A percentile compares a stretch with the other conserved stretches of the same genome.
Conservation (phyloP, 2,888 invertebrate species). For the Tachina grossa region DNA sequence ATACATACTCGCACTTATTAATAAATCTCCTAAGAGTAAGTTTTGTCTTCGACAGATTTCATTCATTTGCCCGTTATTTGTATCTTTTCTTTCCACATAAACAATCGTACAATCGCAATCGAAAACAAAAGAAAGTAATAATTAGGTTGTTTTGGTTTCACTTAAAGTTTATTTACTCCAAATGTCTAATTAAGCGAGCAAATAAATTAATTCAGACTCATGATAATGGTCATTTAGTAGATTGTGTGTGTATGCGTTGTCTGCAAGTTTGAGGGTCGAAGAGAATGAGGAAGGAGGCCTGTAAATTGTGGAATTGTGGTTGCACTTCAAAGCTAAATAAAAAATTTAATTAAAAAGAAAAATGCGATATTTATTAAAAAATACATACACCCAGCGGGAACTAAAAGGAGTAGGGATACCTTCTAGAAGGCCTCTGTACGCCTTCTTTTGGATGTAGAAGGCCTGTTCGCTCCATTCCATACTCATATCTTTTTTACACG, state of each 20-base stretch:
- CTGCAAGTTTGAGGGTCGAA: constrained; percentile 8
- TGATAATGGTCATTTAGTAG: constrained; percentile 27
- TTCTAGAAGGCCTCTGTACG: too few species aligned
- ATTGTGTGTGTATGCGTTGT: constrained; percentile 15
- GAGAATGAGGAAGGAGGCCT: constrained; percentile 6
- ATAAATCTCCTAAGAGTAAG: constrained; percentile 41
- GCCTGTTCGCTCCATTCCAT: too few species aligned
- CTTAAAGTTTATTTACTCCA: constrained; percentile 67
- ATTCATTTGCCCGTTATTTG: neutral
- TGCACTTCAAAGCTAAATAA: constrained; percentile 39
- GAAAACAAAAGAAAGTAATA: constrained; percentile 57
- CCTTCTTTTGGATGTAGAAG: too few species aligned
- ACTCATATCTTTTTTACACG: too few species aligned
- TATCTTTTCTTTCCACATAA: neutral
- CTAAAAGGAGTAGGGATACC: too few species aligned
- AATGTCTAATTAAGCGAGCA: constrained; percentile 55
- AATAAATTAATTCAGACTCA: constrained; percentile 29
- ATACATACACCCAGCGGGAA: neutral
- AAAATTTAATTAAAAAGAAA: constrained; percentile 17
- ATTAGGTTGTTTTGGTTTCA: constrained; percentile 49
- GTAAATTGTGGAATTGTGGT: constrained; percentile 38
- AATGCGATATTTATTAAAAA: constrained; percentile 23
- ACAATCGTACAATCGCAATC: neutral
- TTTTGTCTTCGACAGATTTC: constrained; percentile 31
- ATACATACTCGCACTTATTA: constrained; percentile 11